Evolutionary conservation across 2,797 vertebrate species (phyloP), one percentile per base, ranked within the genome.

Genomic region (Catharus ustulatus): DNA sequence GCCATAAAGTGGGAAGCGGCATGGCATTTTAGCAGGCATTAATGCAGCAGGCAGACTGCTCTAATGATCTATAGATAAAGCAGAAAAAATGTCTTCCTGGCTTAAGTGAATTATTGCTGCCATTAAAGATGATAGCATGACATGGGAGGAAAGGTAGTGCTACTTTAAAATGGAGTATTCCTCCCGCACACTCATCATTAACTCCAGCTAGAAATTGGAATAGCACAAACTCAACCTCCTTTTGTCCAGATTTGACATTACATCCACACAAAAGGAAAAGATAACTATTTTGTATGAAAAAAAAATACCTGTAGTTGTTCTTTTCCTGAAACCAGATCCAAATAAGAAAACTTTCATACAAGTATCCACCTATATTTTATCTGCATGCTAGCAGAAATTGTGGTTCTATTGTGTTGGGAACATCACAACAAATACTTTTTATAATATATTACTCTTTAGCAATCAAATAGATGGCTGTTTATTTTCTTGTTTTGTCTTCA

Each of bases 41-140:
- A 97, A 94, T 93, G 92, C 69, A 93, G 94, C 90, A 94, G 95
- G 68, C 84, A 96, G 95, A 88, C 94, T 48, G 90, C 92, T 87
- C 92, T 96, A 97, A 96, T 97, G 97, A 97, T 97, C 95, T 96
- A 96, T 95, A 96, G 95, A 97, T 97, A 97, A 95, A 97, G 76
- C 78, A 87, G 92, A 96, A 97, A 95, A 96, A 96, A 96, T 86
- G 93, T 90, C 95, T 96, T 97, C 92, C 95, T 96, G 97, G 85
- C 92, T 93, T 62, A 89, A 95, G 87, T 96, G 96, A 97, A 66
- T 97, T 97, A 97, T 94, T 89, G 86, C 94, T 97, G 73, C 96
- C 91, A 96, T 97, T 97, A 96, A 84, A 96, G 93, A 96, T 79
- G 94, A 97, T 96, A 96, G 94, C 66, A 84, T 0, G 48, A 85